Evolutionary conservation across 2,113 vertebrate species (phyloP).

Genomic region (Campylomormyrus tamandua): DNA sequence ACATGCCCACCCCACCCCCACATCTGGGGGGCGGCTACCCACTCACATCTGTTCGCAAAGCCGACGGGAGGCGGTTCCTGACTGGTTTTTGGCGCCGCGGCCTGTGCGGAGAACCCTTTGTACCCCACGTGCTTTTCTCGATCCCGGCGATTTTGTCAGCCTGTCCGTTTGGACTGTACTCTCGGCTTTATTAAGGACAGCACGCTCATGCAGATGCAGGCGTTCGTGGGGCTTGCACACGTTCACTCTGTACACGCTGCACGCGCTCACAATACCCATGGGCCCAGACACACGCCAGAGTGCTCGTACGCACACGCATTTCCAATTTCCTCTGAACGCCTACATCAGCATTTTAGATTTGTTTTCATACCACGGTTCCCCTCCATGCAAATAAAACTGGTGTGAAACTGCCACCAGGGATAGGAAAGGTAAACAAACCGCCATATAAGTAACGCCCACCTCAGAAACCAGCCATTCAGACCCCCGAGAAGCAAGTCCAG

Average conservation of each 20-base stretch:
- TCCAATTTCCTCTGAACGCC: conserved; percentile 23
- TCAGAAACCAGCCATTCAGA: background rate
- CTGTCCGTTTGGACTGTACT: background rate
- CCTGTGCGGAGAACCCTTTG: background rate
- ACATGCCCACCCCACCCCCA: background rate
- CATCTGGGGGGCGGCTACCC: background rate
- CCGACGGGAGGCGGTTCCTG: background rate
- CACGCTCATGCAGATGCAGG: background rate
- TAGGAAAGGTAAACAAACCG: conserved; percentile 39
- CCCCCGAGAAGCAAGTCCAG: background rate
- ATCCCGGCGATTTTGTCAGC: background rate
- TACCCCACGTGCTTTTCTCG: background rate
- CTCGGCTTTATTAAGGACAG: background rate
- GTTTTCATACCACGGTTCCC: conserved; percentile 43
- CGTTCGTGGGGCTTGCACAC: background rate
- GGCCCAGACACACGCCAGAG: conserved; percentile 2
- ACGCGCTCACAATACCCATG: background rate
- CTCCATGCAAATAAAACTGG: conserved; percentile 37
- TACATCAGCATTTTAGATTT: conserved; percentile 41
- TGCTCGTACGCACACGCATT: background rate
- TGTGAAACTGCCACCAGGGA: conserved; percentile 22
- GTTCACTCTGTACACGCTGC: background rate
- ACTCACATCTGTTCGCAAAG: background rate
- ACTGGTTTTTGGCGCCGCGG: background rate
- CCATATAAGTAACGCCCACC: background rate